Evolutionary conservation across 1,140 invertebrate genomes (phyloP).

Genomic region (Cyphomyrmex costatus): DNA sequence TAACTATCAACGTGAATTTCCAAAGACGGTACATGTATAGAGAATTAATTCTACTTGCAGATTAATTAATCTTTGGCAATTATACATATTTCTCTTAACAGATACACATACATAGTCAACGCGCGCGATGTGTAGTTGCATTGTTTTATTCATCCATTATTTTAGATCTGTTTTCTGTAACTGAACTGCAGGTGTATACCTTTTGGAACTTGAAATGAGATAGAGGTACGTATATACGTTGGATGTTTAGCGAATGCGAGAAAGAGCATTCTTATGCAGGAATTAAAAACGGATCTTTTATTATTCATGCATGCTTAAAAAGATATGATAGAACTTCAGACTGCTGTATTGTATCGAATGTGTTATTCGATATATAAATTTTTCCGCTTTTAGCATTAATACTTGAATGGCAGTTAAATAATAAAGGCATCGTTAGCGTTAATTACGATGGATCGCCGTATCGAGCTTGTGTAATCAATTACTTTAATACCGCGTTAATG

Average conservation of each 20-base stretch:
- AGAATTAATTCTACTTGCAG: background rate
- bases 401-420: constrained; percentile 10
- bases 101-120: background rate
- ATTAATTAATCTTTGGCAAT: background rate
- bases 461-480: constrained; percentile 4
- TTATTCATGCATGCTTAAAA: background rate
- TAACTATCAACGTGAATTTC: background rate
- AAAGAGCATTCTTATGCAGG: too few species aligned
- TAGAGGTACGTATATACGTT: too few species aligned
- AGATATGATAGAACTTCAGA: background rate
- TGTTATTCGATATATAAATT: background rate
- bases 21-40: background rate
- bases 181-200: too few species aligned
- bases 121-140: background rate
- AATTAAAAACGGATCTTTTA: background rate
- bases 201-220: too few species aligned
- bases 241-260: too few species aligned
- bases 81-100: background rate
- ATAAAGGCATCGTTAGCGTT: background rate
- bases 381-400: background rate
- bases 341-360: too few species aligned
- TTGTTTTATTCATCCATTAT: background rate
- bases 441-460: constrained; percentile 12
- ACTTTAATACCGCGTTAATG: constrained; percentile 28
- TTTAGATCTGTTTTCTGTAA: background rate